These are phyloP conservation scores for Calcarius ornatus DNA, from an alignment of 2,113 vertebrate genomes.

Conservation along the genomic window DNA sequence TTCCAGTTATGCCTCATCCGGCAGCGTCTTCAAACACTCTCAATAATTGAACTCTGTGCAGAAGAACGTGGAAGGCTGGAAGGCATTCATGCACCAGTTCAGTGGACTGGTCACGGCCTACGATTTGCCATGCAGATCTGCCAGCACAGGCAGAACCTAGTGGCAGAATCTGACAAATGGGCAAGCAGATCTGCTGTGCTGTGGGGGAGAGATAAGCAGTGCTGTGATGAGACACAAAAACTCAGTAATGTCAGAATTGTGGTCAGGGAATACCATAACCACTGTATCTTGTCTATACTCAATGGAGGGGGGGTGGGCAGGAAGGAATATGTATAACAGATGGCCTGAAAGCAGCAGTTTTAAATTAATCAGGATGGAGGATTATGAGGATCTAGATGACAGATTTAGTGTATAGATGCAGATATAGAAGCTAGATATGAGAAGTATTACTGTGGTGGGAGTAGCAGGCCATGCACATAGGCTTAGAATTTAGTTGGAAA, in stretches of 20 bases:
- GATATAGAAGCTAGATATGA: not conserved
- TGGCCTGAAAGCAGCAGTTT: slow-evolving; percentile 38
- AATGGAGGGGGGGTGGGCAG: accelerated
- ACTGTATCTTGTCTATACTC: not conserved
- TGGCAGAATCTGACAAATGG: slow-evolving; percentile 36
- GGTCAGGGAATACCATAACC: not conserved
- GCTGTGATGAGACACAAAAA: not conserved
- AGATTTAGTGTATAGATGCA: slow-evolving; percentile 48
- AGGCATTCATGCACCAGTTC: not conserved
- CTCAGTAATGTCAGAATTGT: not conserved
- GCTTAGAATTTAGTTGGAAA: not conserved
- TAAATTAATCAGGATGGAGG: slow-evolving; percentile 42
- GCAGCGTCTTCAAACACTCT: not conserved
- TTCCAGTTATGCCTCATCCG: not conserved
- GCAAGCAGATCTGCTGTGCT: not conserved
- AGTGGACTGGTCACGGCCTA: not conserved
- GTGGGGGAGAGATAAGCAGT: not conserved
- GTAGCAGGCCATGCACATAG: not conserved
- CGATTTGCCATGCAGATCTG: not conserved
- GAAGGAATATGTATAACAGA: slow-evolving; percentile 16
- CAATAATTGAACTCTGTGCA: not conserved
- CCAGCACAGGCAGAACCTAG: not conserved
- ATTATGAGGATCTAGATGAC: slow-evolving; percentile 37
- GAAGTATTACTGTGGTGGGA: not conserved
- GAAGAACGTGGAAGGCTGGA: not conserved